Conservation (phyloP, 2,888 invertebrate genomes). For the Apamea crenata region DNA sequence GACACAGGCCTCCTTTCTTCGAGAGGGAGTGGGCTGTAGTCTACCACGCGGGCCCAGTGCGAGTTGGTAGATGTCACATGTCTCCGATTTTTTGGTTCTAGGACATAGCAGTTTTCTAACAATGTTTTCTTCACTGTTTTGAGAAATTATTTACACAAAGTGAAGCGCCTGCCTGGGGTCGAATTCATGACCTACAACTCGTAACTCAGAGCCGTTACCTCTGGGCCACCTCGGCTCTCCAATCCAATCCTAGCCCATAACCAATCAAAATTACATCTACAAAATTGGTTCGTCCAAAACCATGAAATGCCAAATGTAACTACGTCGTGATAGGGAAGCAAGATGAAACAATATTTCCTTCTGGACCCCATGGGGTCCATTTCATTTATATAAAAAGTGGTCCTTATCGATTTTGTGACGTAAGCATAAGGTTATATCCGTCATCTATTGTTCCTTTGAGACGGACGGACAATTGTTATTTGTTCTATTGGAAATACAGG, state of each 20-base stretch:
- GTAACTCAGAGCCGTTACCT: background rate
- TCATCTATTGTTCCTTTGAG: slow-evolving; percentile 46
- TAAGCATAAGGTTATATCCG: slow-evolving; percentile 25
- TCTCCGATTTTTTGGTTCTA: background rate
- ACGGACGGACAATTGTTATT: slow-evolving; percentile 35
- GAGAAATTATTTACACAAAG: background rate
- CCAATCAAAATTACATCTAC: slow-evolving; percentile 28
- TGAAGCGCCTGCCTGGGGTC: background rate
- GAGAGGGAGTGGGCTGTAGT: background rate
- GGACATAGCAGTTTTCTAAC: background rate
- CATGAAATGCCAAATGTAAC: slow-evolving; percentile 11
- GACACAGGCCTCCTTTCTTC: background rate
- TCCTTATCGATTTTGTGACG: slow-evolving; percentile 37
- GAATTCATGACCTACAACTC: background rate
- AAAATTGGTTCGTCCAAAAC: slow-evolving; percentile 3
- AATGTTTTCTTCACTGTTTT: too few relatives aligned
- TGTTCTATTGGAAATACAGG: slow-evolving; percentile 10
- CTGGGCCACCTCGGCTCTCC: background rate
- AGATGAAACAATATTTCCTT: slow-evolving; percentile 58
- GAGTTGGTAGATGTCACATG: too few relatives aligned
- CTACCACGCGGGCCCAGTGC: background rate
- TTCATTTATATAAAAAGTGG: slow-evolving; percentile 54
- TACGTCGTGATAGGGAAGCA: slow-evolving; percentile 41
- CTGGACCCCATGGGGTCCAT: slow-evolving; percentile 30
- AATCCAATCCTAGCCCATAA: background rate